These are phyloP conservation scores for Leucopsar rothschildi DNA, from an alignment of 2,113 vertebrate genomes.

Conservation along the genomic window DNA sequence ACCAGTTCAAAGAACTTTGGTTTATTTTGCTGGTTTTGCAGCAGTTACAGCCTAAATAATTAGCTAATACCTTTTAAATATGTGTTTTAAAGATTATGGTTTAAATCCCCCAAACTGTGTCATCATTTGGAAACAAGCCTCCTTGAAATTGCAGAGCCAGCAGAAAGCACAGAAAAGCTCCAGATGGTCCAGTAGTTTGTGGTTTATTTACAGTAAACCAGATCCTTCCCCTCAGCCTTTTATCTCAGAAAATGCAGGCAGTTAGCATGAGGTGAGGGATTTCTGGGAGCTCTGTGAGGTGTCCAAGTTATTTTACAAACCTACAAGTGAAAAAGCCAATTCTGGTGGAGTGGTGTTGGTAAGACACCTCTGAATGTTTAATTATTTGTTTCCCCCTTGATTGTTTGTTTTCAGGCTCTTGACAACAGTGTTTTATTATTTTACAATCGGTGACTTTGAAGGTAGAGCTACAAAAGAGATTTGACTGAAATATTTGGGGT, in stretches of 20 bases:
- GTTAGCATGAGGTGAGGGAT: background rate
- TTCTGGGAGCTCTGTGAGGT: background rate
- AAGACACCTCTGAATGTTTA: background rate
- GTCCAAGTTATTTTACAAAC: background rate
- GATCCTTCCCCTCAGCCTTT: constrained; percentile 18
- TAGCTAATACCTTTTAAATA: constrained; percentile 59
- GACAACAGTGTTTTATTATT: background rate
- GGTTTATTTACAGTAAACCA: constrained; percentile 15
- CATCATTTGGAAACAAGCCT: constrained; percentile 27
- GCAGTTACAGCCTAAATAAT: constrained; percentile 30
- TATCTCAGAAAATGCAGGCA: background rate
- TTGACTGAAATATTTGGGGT: constrained; percentile 26
- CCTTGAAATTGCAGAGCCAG: constrained; percentile 5
- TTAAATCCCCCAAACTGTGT: constrained; percentile 43
- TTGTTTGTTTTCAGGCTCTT: constrained; percentile 8
- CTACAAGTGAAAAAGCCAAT: background rate
- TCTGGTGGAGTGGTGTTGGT: background rate
- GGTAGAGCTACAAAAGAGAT: background rate
- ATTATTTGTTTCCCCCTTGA: background rate
- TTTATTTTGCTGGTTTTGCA: constrained; percentile 20
- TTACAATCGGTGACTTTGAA: background rate
- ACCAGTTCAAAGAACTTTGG: background rate
- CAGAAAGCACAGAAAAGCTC: background rate
- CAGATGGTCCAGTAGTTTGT: constrained; percentile 27
- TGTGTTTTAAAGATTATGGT: constrained; percentile 37